Evolutionary conservation across 1,140 invertebrate species (phyloP), one percentile per base, ranked within the genome.

Genomic region (Drosophila micromelanica): DNA sequence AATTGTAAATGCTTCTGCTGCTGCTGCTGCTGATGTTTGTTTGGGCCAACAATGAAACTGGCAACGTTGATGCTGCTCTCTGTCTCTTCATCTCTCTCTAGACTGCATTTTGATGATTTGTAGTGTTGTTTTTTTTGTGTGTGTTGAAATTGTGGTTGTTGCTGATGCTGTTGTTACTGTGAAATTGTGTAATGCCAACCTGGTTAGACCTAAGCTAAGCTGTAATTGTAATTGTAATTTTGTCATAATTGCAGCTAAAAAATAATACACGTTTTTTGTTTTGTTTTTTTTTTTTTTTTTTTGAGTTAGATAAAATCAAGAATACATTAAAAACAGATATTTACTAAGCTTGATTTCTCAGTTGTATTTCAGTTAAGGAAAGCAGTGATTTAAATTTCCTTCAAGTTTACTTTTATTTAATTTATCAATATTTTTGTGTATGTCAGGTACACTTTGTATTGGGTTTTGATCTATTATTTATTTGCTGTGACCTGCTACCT

Each of bases 381-480:
- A n/a, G 38, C 38, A 13, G 0, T 13, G 45, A 23, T 23, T 23
- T 23, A 20, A 27, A 37, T 37, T 37, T 20, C 20, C n/a, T n/a
- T n/a, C n/a, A n/a, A n/a, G n/a, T n/a, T n/a, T n/a, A n/a, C n/a
- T n/a, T n/a, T n/a, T n/a, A n/a, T n/a, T n/a, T 17, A 17, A 23
- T 30, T 32, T 15, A 7, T 57, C 23, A 32, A 32, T 43, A 11
- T 15, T 30, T 27, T 64, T 5, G 5, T 5, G 46, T 48, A 23
- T 52, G 62, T 32, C 43, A 60, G 60, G 61, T 42, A 13, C 56
- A 38, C n/a, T 45, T 59, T 51, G 32, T 51, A 52, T 70, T 60
- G 59, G 38, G 59, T 70, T 59, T 63, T 59, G 37, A 69, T 74
- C 55, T 59, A 63, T 74, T 74, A 77, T 77, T 77, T 77, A 74